phyloP scores from a whole-genome alignment of 2,888 invertebrate genomes.

The Drosophila paramelanica region DNA sequence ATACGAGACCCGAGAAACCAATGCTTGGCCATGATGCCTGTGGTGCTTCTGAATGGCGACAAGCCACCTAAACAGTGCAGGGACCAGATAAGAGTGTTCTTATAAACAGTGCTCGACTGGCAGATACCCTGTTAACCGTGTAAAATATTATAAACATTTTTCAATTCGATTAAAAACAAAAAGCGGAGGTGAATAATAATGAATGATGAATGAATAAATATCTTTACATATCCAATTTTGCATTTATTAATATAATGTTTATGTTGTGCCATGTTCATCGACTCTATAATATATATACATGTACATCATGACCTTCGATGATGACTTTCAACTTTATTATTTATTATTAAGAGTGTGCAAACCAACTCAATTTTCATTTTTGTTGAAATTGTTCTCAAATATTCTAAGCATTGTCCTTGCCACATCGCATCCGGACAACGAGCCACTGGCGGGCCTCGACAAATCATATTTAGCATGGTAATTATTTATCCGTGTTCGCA shows the following conservation, averaged over 20 bases:
- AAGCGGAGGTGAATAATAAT: no score
- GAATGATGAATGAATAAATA: no score
- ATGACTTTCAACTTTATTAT: background rate
- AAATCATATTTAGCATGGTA: constrained; percentile 74
- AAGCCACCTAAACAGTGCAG: background rate
- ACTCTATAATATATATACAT: background rate
- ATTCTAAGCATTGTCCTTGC: constrained; percentile 50
- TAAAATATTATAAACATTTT: background rate
- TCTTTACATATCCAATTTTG: no score
- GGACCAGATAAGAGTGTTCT: background rate
- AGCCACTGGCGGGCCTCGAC: constrained; percentile 14
- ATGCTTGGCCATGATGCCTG: constrained; percentile 4
- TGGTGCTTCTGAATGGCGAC: constrained; percentile 11
- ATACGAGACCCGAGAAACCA: constrained; percentile 31
- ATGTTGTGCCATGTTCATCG: no score
- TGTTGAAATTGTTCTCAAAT: constrained; percentile 27
- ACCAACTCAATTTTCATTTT: constrained; percentile 10
- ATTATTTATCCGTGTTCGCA: constrained; percentile 61
- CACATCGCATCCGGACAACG: constrained; percentile 34
- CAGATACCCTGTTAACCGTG: background rate
- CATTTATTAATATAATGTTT: no score
- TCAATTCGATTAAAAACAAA: no score
- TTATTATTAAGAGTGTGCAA: constrained; percentile 1
- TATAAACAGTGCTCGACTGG: background rate
- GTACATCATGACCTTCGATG: background rate